Conservation (phyloP, 2,888 invertebrate genomes). For the Stenotaenia linearis region DNA sequence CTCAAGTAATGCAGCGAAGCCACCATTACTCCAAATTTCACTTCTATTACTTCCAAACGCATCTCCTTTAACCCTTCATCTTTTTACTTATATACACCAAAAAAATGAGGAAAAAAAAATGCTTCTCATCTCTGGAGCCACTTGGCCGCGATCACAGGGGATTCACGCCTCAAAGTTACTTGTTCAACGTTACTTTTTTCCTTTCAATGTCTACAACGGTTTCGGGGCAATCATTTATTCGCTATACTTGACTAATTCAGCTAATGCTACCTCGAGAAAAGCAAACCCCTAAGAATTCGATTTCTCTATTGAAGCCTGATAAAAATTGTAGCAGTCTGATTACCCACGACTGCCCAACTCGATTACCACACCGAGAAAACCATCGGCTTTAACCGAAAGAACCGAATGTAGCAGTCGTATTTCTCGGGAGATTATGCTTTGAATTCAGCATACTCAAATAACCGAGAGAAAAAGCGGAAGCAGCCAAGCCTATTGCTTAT, state of each 20-base stretch:
- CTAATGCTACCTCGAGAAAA: background rate
- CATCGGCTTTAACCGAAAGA: background rate
- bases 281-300: background rate
- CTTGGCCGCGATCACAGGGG: background rate
- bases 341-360: background rate
- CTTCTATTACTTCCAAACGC: no score
- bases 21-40: no score
- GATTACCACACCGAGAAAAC: background rate
- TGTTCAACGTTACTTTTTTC: background rate
- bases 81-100: background rate
- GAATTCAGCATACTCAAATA: background rate
- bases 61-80: background rate
- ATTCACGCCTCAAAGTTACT: background rate
- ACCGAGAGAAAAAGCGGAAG: background rate
- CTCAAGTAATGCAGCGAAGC: no score
- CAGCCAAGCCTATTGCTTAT: background rate
- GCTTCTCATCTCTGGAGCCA: background rate
- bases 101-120: background rate
- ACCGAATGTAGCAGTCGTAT: background rate
- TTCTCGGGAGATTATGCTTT: background rate
- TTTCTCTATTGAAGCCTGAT: background rate
- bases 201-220: background rate
- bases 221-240: background rate
- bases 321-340: background rate
- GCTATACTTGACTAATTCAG: background rate